These are phyloP conservation scores for Podargus strigoides DNA, from an alignment of 2,797 vertebrate species.

Conservation along the genomic window DNA sequence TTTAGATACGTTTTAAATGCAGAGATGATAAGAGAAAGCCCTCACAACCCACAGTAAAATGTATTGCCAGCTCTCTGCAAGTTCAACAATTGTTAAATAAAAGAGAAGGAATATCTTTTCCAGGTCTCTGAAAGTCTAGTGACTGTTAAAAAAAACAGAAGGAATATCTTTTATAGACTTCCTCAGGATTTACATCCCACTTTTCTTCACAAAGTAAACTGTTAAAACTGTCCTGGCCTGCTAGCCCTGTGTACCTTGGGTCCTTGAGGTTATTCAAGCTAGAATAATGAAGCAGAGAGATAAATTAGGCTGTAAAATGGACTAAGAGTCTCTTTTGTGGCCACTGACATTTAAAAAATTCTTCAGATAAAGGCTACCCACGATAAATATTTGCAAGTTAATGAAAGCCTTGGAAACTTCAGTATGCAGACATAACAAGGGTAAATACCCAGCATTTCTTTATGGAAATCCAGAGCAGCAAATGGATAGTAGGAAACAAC, in stretches of 20 bases:
- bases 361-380: conserved; percentile 49
- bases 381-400: conserved; percentile 59
- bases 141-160: neutral
- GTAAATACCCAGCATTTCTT: neutral
- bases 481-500: neutral
- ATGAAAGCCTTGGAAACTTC: conserved; percentile 44
- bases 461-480: neutral
- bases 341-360: conserved; percentile 56
- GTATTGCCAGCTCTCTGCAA: neutral
- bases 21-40: neutral
- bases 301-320: conserved; percentile 54
- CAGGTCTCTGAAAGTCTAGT: neutral
- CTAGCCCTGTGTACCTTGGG: conserved; percentile 24
- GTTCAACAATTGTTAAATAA: neutral
- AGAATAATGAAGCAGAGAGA: neutral
- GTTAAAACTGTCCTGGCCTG: neutral
- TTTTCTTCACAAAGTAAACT: conserved; percentile 33
- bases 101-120: neutral
- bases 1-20: neutral
- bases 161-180: conserved; percentile 2
- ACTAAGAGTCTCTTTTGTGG: conserved; percentile 50
- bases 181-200: neutral
- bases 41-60: neutral
- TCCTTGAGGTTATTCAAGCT: conserved; percentile 6
- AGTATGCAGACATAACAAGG: neutral